Evolutionary conservation across 2,113 vertebrate genomes (phyloP), one percentile per base, ranked within the genome.

Genomic region (Lynx canadensis): DNA sequence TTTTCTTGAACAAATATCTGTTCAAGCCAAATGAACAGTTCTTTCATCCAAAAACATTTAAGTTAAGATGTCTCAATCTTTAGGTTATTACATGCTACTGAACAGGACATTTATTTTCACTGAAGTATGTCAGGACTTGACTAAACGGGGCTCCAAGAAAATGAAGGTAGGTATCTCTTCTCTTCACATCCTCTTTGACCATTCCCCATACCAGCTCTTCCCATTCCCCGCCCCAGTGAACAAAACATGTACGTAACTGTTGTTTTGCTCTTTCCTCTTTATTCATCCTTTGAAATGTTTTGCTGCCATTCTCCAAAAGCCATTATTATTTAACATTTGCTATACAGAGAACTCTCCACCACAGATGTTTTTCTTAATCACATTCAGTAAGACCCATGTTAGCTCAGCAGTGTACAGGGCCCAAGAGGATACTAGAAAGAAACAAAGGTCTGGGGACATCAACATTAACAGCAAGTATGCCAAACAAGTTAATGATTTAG

Each of bases 1-100:
- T 31, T 68, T 96, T 95, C n/a, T 91, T 52, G 41, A 81, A 89
- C 66, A 95, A 94, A 68, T 45, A 90, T 27, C 18, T 81, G 25
- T 45, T 80, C 27, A 93, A 97, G 23, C 66, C 48, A 73, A 93
- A 86, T 9, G 92, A 94, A 60, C 18, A 31, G 21, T 79, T 74
- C 25, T 84, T 84, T 71, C 76, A 69, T 66, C 33, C 88, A 86
- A 94, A 60, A 88, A 86, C 1, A 93, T 50, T 4, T 25, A 83
- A 74, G 29, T 79, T 87, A 83, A 74, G 25, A 66, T 45, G 38
- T 38, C 68, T 91, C 27, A 8, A 48, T 84, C 33, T 52, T 86
- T 92, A 80, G 81, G 73, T 86, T 78, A 76, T 3, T 57, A 3
- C 1, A 6, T 38, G 25, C 25, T 74, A 48, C n/a, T 68, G 12